These are phyloP conservation scores for Gonioctena quinquepunctata DNA, from an alignment of 1,140 invertebrate species.

Conservation along the genomic window DNA sequence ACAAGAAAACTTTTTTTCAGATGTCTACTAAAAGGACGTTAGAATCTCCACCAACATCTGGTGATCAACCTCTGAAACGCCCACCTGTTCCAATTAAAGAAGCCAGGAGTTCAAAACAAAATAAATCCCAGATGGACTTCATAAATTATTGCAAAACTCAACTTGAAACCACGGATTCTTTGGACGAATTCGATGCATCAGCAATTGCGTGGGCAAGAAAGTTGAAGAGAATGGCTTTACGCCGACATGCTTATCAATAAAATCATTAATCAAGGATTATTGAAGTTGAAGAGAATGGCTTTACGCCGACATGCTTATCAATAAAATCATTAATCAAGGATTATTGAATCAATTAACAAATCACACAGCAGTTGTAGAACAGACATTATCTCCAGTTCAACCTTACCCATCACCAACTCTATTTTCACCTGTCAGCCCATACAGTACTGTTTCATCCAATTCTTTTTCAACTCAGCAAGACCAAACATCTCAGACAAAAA, in stretches of 20 bases:
- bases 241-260: background rate
- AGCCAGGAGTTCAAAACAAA: background rate
- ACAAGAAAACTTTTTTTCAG: background rate
- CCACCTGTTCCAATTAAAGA: background rate
- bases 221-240: background rate
- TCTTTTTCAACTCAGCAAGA: too few relatives aligned
- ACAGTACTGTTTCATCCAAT: too few relatives aligned
- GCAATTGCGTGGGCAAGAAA: background rate
- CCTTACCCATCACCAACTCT: too few relatives aligned
- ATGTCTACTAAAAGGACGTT: background rate
- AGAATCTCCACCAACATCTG: background rate
- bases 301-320: background rate
- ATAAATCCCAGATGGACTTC: background rate
- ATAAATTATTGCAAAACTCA: background rate
- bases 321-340: background rate
- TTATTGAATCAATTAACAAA: too few relatives aligned
- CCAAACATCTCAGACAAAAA: too few relatives aligned
- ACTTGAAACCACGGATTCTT: background rate
- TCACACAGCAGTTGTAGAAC: too few relatives aligned
- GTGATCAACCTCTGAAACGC: background rate
- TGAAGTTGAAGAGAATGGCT: background rate
- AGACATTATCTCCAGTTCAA: too few relatives aligned
- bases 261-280: background rate
- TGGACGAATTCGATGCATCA: background rate
- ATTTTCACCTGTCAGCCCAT: too few relatives aligned